Evolutionary conservation across 2,888 invertebrate species (phyloP).

Genomic region (Drosophila atripex): DNA sequence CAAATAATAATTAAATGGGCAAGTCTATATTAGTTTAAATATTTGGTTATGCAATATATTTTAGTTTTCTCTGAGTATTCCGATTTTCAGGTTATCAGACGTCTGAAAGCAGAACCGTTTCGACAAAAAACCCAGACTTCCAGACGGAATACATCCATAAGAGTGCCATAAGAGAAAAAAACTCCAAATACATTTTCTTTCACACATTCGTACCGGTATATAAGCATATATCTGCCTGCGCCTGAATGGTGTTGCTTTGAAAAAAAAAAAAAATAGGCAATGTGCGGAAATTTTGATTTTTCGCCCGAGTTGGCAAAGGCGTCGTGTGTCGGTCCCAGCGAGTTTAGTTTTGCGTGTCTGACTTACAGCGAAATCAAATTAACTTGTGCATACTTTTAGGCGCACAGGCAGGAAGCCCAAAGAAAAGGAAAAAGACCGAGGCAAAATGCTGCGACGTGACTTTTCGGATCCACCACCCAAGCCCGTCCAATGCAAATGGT

Average conservation of each 20-base stretch:
- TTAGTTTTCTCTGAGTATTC: background rate
- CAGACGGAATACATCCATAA: conserved; percentile 31
- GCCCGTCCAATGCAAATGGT: conserved; percentile 38
- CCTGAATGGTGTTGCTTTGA: conserved; percentile 40
- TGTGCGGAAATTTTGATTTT: conserved; percentile 79
- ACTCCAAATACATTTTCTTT: conserved; percentile 32
- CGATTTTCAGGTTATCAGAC: conserved; percentile 16
- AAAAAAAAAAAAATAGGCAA: conserved; percentile 60
- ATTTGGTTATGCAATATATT: background rate
- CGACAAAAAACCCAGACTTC: conserved; percentile 10
- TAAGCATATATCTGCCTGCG: conserved; percentile 1
- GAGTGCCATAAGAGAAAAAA: conserved; percentile 21
- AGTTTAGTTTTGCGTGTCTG: conserved; percentile 65
- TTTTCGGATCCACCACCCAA: conserved; percentile 1
- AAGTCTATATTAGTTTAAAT: no score
- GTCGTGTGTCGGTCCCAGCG: conserved; percentile 19
- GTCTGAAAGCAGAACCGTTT: conserved; percentile 13
- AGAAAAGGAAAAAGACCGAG: conserved; percentile 6
- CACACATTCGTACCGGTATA: conserved; percentile 10
- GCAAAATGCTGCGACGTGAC: conserved; percentile 65
- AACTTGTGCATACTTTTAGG: conserved; percentile 72
- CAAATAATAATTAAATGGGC: no score
- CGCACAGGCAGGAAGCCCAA: conserved; percentile 4
- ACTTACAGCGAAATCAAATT: conserved; percentile 75
- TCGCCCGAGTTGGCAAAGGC: conserved; percentile 69